Evolutionary conservation across 1,140 invertebrate genomes (phyloP).

Genomic region (Eueides isabella): DNA sequence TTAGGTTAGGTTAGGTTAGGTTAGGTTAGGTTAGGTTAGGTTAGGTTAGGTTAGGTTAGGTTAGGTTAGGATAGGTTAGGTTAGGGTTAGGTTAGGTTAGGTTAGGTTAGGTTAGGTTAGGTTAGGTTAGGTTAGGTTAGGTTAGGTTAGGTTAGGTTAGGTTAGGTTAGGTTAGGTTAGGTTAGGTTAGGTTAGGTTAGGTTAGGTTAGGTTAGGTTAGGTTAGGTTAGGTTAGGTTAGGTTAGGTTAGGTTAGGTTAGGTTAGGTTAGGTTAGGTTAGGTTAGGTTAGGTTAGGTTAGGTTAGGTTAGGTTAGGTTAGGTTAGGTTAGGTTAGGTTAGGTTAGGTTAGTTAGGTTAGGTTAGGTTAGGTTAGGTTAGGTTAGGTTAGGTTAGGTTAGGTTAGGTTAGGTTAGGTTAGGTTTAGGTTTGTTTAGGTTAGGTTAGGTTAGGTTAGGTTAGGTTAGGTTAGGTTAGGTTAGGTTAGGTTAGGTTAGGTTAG

Average conservation of each 20-base stretch:
- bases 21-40: no score
- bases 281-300: background rate
- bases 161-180: no score
- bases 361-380: slow-evolving; percentile 19
- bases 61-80: slow-evolving; percentile 45
- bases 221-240: background rate
- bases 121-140: no score
- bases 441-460: background rate
- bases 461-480: background rate
- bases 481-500: no score
- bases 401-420: no score
- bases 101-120: no score
- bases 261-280: background rate
- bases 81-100: slow-evolving; percentile 31
- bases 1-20: slow-evolving; percentile 17
- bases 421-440: no score
- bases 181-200: background rate
- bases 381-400: background rate
- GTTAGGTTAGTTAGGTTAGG: slow-evolving; percentile 8
- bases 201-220: background rate
- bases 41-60: slow-evolving; percentile 41
- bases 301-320: slow-evolving; percentile 20
- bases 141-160: slow-evolving; percentile 2
- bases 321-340: slow-evolving; percentile 11
- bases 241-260: background rate